A percentile compares a stretch with the other conserved stretches of the same genome.
phyloP scores from a whole-genome alignment of 2,797 vertebrate genomes.

The Clarias platycephalus region DNA sequence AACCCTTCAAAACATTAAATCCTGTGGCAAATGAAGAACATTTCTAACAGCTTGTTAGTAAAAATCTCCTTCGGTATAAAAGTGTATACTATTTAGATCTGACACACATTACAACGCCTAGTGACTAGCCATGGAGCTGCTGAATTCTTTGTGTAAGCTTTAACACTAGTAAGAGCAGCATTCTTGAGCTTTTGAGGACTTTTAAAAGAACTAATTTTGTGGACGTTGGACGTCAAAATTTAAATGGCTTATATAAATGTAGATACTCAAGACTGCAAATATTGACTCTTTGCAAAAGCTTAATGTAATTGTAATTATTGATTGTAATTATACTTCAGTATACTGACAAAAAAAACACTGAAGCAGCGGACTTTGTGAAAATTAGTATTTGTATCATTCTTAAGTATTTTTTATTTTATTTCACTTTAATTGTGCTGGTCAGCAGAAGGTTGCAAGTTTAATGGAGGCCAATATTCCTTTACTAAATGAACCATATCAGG shows the following conservation, averaged over 20 bases:
- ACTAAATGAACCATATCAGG: not conserved
- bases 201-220: constrained; percentile 4
- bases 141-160: not conserved
- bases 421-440: not conserved
- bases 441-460: not conserved
- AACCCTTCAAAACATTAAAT: not conserved
- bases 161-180: not conserved
- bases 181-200: not conserved
- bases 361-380: too few species aligned
- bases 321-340: too few species aligned
- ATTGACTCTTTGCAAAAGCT: too few species aligned
- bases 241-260: too few species aligned
- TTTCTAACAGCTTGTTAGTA: not conserved
- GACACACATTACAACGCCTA: not conserved
- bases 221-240: too few species aligned
- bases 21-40: not conserved
- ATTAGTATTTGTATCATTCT: too few species aligned
- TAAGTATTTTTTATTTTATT: not conserved
- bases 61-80: not conserved
- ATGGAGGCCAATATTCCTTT: not conserved
- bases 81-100: not conserved
- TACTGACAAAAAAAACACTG: too few species aligned
- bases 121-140: not conserved
- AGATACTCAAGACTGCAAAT: too few species aligned
- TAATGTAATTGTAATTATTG: too few species aligned